phyloP scores from a whole-genome alignment of 2,113 vertebrate genomes.

The Sisor rabdophorus region DNA sequence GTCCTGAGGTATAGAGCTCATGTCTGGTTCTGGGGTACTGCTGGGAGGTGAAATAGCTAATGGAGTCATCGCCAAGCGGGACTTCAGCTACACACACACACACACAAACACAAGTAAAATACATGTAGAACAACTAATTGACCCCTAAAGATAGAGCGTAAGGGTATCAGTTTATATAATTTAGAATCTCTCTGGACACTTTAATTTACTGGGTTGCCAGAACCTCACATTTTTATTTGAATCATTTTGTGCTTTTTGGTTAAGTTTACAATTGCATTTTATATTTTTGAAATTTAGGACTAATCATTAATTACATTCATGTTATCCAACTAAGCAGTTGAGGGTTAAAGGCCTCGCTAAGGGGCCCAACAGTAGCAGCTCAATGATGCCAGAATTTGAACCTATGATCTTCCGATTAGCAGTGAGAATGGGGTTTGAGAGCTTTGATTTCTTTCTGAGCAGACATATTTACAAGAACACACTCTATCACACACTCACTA shows the following conservation, averaged over 20 bases:
- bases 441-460: conserved; percentile 2
- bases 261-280: too few species aligned
- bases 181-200: too few species aligned
- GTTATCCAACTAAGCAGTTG: too few species aligned
- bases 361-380: too few species aligned
- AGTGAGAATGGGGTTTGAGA: background rate
- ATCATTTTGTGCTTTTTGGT: too few species aligned
- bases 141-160: background rate
- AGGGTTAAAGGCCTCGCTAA: too few species aligned
- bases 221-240: too few species aligned
- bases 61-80: conserved; percentile 83
- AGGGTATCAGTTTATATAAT: background rate
- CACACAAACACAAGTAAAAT: conserved; percentile 26
- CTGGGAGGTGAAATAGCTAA: conserved; percentile 82
- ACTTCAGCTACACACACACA: conserved; percentile 79
- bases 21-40: conserved; percentile 87
- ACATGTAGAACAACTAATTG: conserved; percentile 23
- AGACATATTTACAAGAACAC: background rate
- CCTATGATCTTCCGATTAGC: too few species aligned
- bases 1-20: conserved; percentile 90
- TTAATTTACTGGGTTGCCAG: too few species aligned
- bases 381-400: too few species aligned
- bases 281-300: too few species aligned
- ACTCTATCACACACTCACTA: background rate
- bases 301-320: too few species aligned